These are phyloP conservation scores for Fringilla coelebs DNA, from an alignment of 2,797 vertebrate genomes.

Conservation along the genomic window DNA sequence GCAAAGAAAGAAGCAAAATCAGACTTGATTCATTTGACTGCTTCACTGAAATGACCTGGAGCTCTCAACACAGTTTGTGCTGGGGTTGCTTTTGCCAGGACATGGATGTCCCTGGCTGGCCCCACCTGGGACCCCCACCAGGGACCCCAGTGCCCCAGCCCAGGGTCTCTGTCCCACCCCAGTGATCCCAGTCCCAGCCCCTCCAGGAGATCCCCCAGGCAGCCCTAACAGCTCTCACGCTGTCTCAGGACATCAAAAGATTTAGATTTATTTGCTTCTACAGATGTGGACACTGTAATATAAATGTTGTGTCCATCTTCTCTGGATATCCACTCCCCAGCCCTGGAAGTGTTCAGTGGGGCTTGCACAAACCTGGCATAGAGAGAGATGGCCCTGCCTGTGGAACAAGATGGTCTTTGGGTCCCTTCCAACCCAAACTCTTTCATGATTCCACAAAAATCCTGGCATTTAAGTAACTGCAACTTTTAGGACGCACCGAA, in stretches of 20 bases:
- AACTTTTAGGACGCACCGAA: neutral
- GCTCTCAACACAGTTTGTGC: neutral
- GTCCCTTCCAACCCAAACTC: neutral
- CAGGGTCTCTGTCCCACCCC: neutral
- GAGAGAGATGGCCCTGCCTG: neutral
- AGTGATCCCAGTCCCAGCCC: neutral
- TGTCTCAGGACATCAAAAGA: neutral
- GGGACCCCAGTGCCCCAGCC: neutral
- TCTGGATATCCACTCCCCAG: neutral
- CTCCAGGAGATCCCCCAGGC: neutral
- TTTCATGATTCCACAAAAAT: neutral
- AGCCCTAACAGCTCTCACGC: neutral
- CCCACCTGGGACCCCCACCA: neutral
- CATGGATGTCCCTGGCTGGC: neutral
- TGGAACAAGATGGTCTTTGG: neutral
- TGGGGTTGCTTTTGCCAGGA: neutral
- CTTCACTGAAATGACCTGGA: neutral
- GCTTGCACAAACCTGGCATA: neutral
- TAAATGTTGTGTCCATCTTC: neutral
- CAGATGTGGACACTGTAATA: neutral
- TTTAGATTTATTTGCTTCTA: neutral
- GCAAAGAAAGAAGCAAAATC: conserved; percentile 10
- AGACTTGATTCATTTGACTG: neutral
- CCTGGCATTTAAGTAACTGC: neutral
- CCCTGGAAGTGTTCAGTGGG: neutral